Percentiles rank a stretch among this genome's conserved stretches.
These are phyloP conservation scores for Dendrocopos noguchii DNA, from an alignment of 2,113 vertebrate species.

Conservation along the genomic window DNA sequence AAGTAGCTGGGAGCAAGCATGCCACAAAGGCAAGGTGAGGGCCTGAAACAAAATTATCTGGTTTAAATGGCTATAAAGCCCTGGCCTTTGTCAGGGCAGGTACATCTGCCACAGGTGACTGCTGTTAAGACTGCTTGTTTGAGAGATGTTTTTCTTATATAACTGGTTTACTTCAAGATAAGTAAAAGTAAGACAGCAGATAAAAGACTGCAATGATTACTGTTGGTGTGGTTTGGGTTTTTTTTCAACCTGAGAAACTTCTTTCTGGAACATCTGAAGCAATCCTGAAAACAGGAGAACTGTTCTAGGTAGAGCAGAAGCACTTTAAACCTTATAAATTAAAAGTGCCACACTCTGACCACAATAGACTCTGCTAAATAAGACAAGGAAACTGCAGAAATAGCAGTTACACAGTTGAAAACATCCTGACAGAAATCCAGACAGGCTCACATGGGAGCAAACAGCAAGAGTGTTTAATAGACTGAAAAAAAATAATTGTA, in stretches of 20 bases:
- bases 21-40: no score
- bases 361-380: background rate
- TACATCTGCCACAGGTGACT: background rate
- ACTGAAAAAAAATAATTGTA: background rate
- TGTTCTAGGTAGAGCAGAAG: background rate
- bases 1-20: no score
- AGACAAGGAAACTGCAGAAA: background rate
- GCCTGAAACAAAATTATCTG: no score
- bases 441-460: background rate
- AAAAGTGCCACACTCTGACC: background rate
- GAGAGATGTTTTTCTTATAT: background rate
- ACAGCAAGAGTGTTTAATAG: background rate
- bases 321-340: background rate
- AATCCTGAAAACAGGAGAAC: background rate
- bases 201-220: background rate
- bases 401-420: background rate
- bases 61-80: no score
- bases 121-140: background rate
- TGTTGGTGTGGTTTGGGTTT: background rate
- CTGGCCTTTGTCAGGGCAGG: no score
- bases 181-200: background rate
- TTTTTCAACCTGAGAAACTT: background rate
- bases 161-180: background rate
- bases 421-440: background rate
- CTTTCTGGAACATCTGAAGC: background rate